phyloP scores from a whole-genome alignment of 2,797 vertebrate species.

The Lepilemur ruficaudatus region DNA sequence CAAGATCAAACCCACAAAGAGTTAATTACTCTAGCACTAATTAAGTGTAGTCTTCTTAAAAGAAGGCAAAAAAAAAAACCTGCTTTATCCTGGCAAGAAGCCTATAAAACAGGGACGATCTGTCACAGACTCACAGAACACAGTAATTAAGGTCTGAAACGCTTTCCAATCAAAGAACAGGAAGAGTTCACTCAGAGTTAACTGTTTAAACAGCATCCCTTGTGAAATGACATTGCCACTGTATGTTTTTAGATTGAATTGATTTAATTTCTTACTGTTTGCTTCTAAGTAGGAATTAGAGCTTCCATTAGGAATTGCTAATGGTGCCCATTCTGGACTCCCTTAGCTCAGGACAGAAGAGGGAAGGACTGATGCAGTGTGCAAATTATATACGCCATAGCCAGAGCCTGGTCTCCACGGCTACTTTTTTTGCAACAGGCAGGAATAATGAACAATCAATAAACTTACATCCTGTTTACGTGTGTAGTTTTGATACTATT shows the following conservation, averaged over 20 bases:
- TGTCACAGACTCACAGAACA: constrained; percentile 81
- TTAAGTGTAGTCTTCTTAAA: constrained; percentile 78
- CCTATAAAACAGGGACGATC: constrained; percentile 77
- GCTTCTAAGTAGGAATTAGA: constrained; percentile 65
- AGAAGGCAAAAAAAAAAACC: constrained; percentile 49
- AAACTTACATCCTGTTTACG: constrained; percentile 11
- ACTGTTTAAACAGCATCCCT: constrained; percentile 77
- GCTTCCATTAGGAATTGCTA: constrained; percentile 47
- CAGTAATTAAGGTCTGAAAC: constrained; percentile 85
- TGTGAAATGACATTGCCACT: constrained; percentile 67
- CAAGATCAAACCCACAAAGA: constrained; percentile 70
- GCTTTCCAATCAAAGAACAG: constrained; percentile 74
- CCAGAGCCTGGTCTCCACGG: background rate
- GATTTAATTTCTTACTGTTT: constrained; percentile 65
- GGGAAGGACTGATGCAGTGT: background rate
- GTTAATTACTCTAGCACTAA: constrained; percentile 79
- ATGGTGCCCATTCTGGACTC: background rate
- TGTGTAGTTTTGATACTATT: constrained; percentile 46
- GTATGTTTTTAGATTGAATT: constrained; percentile 69
- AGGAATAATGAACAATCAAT: constrained; percentile 47
- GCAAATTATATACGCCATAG: background rate
- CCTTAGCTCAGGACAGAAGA: background rate
- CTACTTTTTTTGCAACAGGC: background rate
- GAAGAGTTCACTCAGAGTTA: constrained; percentile 78
- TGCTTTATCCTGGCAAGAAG: constrained; percentile 80